Base-by-base conservation (phyloP, 2,888 invertebrate genomes). In the Drosophila paramelanica region DNA sequence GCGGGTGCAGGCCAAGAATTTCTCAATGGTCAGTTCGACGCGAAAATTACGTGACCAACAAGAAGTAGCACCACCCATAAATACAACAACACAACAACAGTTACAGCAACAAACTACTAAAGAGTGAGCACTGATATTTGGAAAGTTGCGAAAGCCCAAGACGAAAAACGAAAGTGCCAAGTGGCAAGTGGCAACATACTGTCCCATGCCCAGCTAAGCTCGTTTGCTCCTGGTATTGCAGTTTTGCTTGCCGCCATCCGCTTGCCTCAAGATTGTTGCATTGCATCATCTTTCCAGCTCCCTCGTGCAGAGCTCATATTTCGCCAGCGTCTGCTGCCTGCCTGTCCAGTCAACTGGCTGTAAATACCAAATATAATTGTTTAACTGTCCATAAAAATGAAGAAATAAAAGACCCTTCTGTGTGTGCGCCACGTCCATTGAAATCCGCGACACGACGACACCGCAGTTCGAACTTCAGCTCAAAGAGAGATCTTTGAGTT, bases 361-460 rank as follows among this genome's bases (percentile, higher is more conserved):
- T 88, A 88, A 88, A 84, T 88, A 86, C 86, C 83, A 84, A 85
- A 84, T 77, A 75, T 80, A 82, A 84, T 86, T 88, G 77, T 80
- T 82, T 69, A 82, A 86, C 83, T 86, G 77, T 73, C 81, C 83
- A 84, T 74, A 85, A 82, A 84, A 79, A 68, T 82, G 71, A 71
- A 81, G 70, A 73, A 68, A 72, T 74, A 83, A 83, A 78, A 79
- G 74, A 86, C 88, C 88, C 88, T 83, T 86, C 46, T 47, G 50
- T 73, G 39, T 62, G 36, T 41, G 31, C 36, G 36, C 36, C 23
- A 51, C 50, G 71, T 80, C 65, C 88, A 82, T 80, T 86, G 88
- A 85, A 86, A 88, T 86, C 73, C 42, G 42, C 50, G 10, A 61
- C 41, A 38, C 31, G 39, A 25, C 14, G 10, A 61, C 41, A 38